These are phyloP conservation scores for Spodoptera picta DNA, from an alignment of 2,888 invertebrate species.

Conservation along the genomic window DNA sequence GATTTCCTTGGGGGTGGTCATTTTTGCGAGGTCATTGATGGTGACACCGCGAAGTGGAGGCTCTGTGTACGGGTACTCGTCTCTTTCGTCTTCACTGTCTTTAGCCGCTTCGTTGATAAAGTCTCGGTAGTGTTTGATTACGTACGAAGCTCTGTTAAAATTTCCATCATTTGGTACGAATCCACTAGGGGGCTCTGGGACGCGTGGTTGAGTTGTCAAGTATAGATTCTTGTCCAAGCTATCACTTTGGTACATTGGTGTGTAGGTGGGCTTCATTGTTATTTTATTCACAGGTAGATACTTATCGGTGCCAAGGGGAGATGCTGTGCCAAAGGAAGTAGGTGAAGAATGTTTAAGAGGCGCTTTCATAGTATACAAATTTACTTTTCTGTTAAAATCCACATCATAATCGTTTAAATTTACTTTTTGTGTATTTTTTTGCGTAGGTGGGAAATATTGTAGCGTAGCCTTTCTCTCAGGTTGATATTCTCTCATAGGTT, in stretches of 20 bases:
- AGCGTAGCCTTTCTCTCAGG: constrained; percentile 76
- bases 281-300: constrained; percentile 21
- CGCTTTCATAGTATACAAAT: constrained; percentile 60
- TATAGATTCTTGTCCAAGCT: constrained; percentile 60
- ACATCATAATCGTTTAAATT: constrained; percentile 67
- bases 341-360: constrained; percentile 50
- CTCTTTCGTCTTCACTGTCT: constrained; percentile 66
- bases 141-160: constrained; percentile 72
- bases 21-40: constrained; percentile 50
- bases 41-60: constrained; percentile 62
- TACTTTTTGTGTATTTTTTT: constrained; percentile 51
- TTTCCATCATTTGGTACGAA: constrained; percentile 60
- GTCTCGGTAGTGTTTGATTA: constrained; percentile 78
- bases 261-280: constrained; percentile 23
- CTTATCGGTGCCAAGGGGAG: constrained; percentile 31
- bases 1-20: constrained; percentile 36
- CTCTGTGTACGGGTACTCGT: constrained; percentile 61
- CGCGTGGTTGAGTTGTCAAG: constrained; percentile 57
- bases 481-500: constrained; percentile 49
- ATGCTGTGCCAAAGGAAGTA: constrained; percentile 41
- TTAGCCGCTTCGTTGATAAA: constrained; percentile 72
- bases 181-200: constrained; percentile 48
- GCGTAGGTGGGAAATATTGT: constrained; percentile 82
- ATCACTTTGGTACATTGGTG: constrained; percentile 34
- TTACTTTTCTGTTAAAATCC: constrained; percentile 68